A percentile compares a stretch with the other conserved stretches of the same genome.
phyloP scores from a whole-genome alignment of 2,113 vertebrate genomes.

The Tachycineta bicolor region DNA sequence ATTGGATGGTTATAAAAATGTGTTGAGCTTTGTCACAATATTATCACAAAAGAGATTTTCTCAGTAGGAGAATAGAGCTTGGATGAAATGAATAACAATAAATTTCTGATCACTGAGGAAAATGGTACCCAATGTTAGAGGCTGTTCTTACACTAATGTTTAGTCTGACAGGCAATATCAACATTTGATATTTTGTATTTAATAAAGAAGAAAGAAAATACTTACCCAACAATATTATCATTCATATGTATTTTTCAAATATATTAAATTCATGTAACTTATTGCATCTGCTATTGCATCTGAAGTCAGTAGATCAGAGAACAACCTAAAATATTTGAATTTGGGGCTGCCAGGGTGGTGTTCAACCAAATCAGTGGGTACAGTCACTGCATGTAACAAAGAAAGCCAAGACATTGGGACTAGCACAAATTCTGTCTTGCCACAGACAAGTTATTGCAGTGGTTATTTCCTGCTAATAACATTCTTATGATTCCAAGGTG shows the following conservation, averaged over 20 bases:
- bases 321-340: background rate
- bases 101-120: background rate
- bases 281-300: background rate
- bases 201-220: background rate
- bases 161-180: background rate
- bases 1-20: background rate
- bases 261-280: background rate
- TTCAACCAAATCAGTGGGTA: background rate
- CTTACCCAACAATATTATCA: background rate
- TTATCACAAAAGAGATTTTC: background rate
- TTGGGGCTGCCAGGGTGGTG: background rate
- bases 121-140: background rate
- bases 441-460: background rate
- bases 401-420: background rate
- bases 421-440: background rate
- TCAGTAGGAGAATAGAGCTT: background rate
- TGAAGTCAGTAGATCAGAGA: background rate
- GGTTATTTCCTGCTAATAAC: background rate
- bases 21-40: background rate
- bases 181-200: background rate
- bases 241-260: background rate
- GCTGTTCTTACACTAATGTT: background rate
- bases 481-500: background rate
- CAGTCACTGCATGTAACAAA: accelerated
- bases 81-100: background rate